Evolutionary conservation across 2,797 vertebrate species (phyloP).

Genomic region (Urosaurus nigricauda): DNA sequence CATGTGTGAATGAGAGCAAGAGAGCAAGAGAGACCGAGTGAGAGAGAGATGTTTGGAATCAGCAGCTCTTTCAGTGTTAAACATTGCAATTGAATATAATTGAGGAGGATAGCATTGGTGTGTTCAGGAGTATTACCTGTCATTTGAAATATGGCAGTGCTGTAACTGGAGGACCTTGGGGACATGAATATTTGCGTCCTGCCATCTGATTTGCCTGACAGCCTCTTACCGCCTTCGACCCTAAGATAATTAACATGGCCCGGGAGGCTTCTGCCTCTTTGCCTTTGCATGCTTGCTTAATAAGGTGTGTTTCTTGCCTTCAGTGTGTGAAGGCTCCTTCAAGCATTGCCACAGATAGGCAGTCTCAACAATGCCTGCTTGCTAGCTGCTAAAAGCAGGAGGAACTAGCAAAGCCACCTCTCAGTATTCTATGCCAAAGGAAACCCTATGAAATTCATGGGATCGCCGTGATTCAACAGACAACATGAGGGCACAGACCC

Average conservation of each 20-base stretch:
- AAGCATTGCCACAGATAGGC: constrained; percentile 56
- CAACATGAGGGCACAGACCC: no score
- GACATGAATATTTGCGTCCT: constrained; percentile 71
- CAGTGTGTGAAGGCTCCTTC: constrained; percentile 67
- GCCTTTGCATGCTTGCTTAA: constrained; percentile 75
- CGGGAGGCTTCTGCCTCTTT: constrained; percentile 76
- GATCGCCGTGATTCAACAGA: no score
- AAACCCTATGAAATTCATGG: no score
- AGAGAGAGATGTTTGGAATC: constrained; percentile 73
- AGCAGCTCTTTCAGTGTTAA: constrained; percentile 71
- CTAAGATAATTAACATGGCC: constrained; percentile 84
- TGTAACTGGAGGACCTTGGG: constrained; percentile 80
- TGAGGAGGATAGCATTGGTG: constrained; percentile 75
- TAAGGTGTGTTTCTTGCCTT: constrained; percentile 77
- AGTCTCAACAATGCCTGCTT: constrained; percentile 58
- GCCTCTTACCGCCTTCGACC: constrained; percentile 76
- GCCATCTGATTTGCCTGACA: constrained; percentile 78
- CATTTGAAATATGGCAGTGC: constrained; percentile 83
- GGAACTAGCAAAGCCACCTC: no score
- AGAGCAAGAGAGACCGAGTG: no score
- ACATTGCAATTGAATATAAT: constrained; percentile 83
- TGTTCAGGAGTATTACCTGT: constrained; percentile 81
- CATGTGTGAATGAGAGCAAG: background rate
- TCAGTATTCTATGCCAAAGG: no score
- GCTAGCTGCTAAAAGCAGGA: background rate